These are phyloP conservation scores for Archips xylosteana DNA, from an alignment of 2,888 invertebrate species.

Conservation along the genomic window DNA sequence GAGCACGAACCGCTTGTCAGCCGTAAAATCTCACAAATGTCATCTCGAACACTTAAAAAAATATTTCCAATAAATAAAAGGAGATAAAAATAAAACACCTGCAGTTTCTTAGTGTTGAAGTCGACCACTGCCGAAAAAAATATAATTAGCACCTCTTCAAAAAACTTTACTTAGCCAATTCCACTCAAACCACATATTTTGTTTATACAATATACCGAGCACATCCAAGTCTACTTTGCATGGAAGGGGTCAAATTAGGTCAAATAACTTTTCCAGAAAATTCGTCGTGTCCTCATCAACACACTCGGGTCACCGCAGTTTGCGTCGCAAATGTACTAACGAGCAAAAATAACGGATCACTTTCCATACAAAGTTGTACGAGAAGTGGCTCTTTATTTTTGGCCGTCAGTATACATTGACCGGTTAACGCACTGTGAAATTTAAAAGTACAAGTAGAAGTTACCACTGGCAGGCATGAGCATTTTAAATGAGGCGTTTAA, in stretches of 20 bases:
- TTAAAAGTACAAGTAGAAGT: conserved; percentile 49
- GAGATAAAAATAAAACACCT: too few species aligned
- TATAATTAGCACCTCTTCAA: too few species aligned
- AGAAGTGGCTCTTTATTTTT: too few species aligned
- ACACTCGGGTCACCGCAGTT: conserved; percentile 36
- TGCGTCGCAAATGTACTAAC: conserved; percentile 52
- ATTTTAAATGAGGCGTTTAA: conserved; percentile 26
- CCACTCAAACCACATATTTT: neutral
- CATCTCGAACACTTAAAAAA: too few species aligned
- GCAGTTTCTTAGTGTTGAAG: too few species aligned
- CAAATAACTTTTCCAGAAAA: neutral
- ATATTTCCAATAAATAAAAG: too few species aligned
- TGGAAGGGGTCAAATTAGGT: neutral
- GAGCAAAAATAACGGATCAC: too few species aligned
- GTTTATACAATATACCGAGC: neutral
- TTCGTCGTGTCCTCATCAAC: neutral
- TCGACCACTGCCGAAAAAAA: too few species aligned
- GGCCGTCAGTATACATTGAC: conserved; percentile 28
- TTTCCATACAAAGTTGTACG: too few species aligned
- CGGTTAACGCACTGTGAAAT: conserved; percentile 53
- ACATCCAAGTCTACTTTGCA: neutral
- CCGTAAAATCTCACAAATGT: too few species aligned
- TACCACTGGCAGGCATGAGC: conserved; percentile 8
- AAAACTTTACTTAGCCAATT: too few species aligned
- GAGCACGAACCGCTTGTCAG: too few species aligned